Evolutionary conservation across 2,888 invertebrate genomes (phyloP).

Genomic region (Acanthoscelides obtectus): DNA sequence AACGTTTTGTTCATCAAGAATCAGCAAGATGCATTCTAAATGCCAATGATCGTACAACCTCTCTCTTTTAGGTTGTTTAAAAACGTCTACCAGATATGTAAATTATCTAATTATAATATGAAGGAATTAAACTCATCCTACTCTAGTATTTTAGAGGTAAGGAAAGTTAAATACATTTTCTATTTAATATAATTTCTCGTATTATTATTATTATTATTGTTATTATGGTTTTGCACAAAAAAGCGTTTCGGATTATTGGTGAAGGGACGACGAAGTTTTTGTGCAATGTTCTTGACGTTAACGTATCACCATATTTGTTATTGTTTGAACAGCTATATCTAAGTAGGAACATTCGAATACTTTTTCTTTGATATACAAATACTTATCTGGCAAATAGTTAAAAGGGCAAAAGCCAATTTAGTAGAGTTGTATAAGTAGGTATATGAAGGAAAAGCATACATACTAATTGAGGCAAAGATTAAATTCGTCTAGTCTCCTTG

Average conservation of each 20-base stretch:
- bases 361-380: too few species aligned
- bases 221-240: constrained; percentile 10
- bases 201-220: too few species aligned
- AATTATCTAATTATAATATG: constrained; percentile 3
- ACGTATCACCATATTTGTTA: background rate
- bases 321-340: background rate
- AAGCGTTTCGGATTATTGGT: constrained; percentile 1
- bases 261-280: background rate
- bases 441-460: too few species aligned
- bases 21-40: background rate
- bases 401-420: too few species aligned
- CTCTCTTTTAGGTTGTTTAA: constrained; percentile 21
- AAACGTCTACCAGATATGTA: constrained; percentile 12
- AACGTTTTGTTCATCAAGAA: constrained; percentile 6
- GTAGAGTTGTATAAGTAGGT: too few species aligned
- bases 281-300: background rate
- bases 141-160: constrained; percentile 10
- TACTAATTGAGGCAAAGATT: too few species aligned
- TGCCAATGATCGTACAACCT: constrained; percentile 13
- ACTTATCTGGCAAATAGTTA: too few species aligned
- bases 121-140: constrained; percentile 4
- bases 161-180: constrained; percentile 8
- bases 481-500: too few species aligned
- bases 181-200: constrained; percentile 1
- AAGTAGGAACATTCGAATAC: background rate